A percentile compares a stretch with the other conserved stretches of the same genome.
Evolutionary conservation across 1,140 invertebrate species (phyloP).

Genomic region (Dinothrombium tinctorium): DNA sequence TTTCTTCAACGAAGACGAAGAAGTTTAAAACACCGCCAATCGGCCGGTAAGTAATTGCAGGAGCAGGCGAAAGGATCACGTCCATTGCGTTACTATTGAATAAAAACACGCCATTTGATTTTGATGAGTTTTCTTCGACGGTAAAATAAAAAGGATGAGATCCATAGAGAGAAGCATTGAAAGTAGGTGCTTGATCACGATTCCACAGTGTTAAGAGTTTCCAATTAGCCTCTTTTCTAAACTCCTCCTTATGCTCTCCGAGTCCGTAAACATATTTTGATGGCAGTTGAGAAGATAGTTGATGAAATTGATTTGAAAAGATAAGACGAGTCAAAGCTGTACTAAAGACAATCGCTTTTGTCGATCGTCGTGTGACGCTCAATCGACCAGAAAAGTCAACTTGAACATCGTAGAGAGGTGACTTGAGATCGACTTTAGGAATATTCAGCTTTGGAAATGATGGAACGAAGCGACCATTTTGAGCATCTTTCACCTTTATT

Average conservation of each 20-base stretch:
- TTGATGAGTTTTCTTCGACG: slow-evolving; percentile 2
- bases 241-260: slow-evolving; percentile 8
- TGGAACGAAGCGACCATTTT: slow-evolving; percentile 17
- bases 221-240: slow-evolving; percentile 10
- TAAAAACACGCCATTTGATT: slow-evolving; percentile 36
- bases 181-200: slow-evolving; percentile 10
- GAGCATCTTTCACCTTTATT: slow-evolving; percentile 32
- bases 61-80: slow-evolving; percentile 46
- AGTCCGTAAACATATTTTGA: slow-evolving; percentile 7
- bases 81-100: slow-evolving; percentile 66
- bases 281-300: slow-evolving; percentile 2
- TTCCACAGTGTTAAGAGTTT: slow-evolving; percentile 13
- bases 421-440: background rate
- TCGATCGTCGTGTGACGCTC: background rate
- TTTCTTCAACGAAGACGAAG: slow-evolving; percentile 43
- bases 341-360: background rate
- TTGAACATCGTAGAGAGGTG: background rate
- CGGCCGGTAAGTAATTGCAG: slow-evolving; percentile 44
- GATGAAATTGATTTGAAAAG: slow-evolving; percentile 4
- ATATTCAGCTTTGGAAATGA: slow-evolving; percentile 12
- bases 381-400: background rate
- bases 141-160: slow-evolving; percentile 2
- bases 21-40: slow-evolving; percentile 53
- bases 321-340: background rate
- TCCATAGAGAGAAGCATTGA: background rate